Percentiles rank a stretch among this genome's conserved stretches.
These are phyloP conservation scores for Conistra vaccinii DNA, from an alignment of 2,888 invertebrate species.

Conservation along the genomic window DNA sequence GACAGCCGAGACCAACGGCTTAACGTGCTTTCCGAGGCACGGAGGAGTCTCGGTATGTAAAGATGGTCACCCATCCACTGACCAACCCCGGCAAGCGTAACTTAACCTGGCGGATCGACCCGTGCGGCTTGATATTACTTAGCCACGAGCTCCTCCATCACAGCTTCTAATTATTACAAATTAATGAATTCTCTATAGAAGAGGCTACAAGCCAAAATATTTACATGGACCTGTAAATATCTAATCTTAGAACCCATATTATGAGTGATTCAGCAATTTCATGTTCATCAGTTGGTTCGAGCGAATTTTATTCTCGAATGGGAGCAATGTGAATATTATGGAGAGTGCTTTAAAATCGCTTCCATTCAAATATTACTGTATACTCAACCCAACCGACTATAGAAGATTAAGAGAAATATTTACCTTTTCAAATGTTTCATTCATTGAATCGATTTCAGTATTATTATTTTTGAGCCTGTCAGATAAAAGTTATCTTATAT, in stretches of 20 bases:
- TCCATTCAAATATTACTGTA: conserved; percentile 1
- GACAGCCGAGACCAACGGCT: too few relatives aligned
- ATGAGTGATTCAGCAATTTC: background rate
- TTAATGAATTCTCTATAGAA: background rate
- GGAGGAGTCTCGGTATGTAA: too few relatives aligned
- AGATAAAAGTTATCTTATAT: too few relatives aligned
- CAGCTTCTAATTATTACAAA: background rate
- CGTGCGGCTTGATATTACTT: too few relatives aligned
- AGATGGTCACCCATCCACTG: too few relatives aligned
- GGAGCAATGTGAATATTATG: background rate
- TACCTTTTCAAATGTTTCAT: background rate
- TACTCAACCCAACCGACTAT: too few relatives aligned
- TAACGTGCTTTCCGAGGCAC: too few relatives aligned
- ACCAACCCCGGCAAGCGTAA: too few relatives aligned
- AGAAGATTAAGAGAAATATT: background rate
- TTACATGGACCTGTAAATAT: background rate
- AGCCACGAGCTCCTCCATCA: too few relatives aligned
- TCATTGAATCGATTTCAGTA: background rate
- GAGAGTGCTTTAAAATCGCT: background rate
- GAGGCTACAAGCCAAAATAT: background rate
- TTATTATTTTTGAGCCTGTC: background rate
- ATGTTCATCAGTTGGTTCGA: background rate
- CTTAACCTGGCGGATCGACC: too few relatives aligned
- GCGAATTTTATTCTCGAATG: background rate
- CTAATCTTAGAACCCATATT: background rate